Base-by-base conservation (phyloP, 2,888 invertebrate genomes). In the Drosophila merina region DNA sequence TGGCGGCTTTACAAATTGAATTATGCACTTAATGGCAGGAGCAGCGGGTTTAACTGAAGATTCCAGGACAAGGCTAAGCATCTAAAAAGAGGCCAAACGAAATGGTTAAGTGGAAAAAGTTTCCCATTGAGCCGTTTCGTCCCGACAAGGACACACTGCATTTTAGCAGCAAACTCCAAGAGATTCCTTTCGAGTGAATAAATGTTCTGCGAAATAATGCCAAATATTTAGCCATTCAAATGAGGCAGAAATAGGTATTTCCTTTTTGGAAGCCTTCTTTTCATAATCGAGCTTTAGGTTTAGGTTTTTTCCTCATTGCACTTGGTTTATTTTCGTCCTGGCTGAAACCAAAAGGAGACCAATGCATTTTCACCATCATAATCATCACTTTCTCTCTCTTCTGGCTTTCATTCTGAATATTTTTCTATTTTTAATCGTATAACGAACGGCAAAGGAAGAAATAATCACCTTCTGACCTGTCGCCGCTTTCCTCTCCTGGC, bases 11-110 rank as follows among this genome's bases (percentile, higher is more conserved):
- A 68, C 66, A 80, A 82, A 86, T 82, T 82, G 87, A 82, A 84
- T 82, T 82, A 82, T 82, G 87, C 81, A 86, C 84, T 86, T 76
- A 84, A 84, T 79, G 72, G 59, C 73, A 20, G 63, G 50, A 9
- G 44, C 25, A 44, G 44, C 4, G 47, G 30, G 12, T 45, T 40
- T 33, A 28, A 14, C 26, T 14, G 28, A 28, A 33, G 64, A 63
- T 64, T 36, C 45, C 66, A 7, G 63, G 14, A 45, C 63, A 63
- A 63, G 63, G 63, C 36, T 42, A 26, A 56, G 64, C 64, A 52
- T 45, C 64, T 52, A 38, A 40, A 36, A 64, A 25, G 42, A 31
- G 31, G 31, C 49, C 50, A 51, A 51, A 58, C 30, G 31, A 58
- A 64, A 64, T 63, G 64, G 44, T 44, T 60, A 63, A 63, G 51